Base-by-base conservation (phyloP, 2,888 invertebrate genomes). In the Sinelater perroti region DNA sequence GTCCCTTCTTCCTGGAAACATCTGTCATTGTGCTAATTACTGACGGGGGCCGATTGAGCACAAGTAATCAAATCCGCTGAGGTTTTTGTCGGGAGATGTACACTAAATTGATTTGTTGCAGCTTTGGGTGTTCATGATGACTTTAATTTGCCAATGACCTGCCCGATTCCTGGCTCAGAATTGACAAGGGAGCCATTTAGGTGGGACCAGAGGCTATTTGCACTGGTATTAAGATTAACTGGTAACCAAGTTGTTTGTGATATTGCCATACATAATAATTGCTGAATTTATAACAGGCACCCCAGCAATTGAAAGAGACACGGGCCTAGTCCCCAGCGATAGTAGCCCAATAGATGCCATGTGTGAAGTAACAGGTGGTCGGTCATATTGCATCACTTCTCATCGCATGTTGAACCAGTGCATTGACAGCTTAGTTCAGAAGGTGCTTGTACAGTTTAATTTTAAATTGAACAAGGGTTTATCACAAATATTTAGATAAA, bases 151-250 rank as follows among this genome's bases (percentile, higher is more conserved):
- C 96, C 96, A 1, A 92, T 96, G 89, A 91, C 94, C 77, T 91
- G 92, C 66, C 91, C 92, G 30, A 93, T 97, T 71, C 96, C 97
- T 31, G 98, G 98, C 7, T 93, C 93, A 3, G 99, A 99, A 80
- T 83, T 99, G 76, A 98, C 97, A 2, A 87, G 95, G 70, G 98
- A 99, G 78, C 97, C 98, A n/a, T 99, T 97, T 78, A 87, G 99
- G 65, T 99, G 99, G 99, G 99, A 99, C 81, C 99, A 99, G 80
- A 85, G 98, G 67, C 82, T 99, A 60, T 99, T 97, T 81, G 93
- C 97, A 1, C 81, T 99, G 70, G 97, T 98, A 38, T 82, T 99
- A 51, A 83, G 96, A 61, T 83, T 98, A 75, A 89, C 96, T 47
- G 78, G 77, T 74, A 63, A 18, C 18, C n/a, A n/a, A n/a, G 10